Base-by-base conservation (phyloP, 2,113 vertebrate genomes). In the Genyomyrus donnyi region DNA sequence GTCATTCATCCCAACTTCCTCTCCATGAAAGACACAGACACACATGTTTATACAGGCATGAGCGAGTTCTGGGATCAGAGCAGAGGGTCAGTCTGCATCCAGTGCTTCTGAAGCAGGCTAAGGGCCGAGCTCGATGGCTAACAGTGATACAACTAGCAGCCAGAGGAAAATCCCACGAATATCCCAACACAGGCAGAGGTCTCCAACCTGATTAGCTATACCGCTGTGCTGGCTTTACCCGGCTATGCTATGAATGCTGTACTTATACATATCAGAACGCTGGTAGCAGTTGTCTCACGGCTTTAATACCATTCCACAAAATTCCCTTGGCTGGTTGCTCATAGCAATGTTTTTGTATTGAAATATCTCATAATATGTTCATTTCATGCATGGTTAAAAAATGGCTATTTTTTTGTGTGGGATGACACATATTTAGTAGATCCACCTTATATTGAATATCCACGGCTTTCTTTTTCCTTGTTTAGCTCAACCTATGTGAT, bases 401-500 rank as follows among this genome's bases (percentile, higher is more conserved):
- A 80, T 13, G 5, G 35, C 11, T 77, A 17, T 88, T 88, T 90
- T 62, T 90, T 8, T 85, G 62, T 53, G 27, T 31, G 49, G 89
- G 89, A 80, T 88, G 53, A 56, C 19, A 56, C 7, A 49, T 56
- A 88, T 90, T 80, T 46, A 52, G 62, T 9, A 42, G 48, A 88
- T 58, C 50, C 85, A 49, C 85, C 53, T 90, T 85, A 91, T 87
- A 91, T 87, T 88, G 35, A 77, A 85, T 62, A 74, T 89, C 56
- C 58, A 86, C 91, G 24, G 62, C 56, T 85, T 62, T 66, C 46
- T 86, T 91, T 92, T 91, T 93, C 50, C 56, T 89, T 89, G 88
- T 94, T 92, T 92, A 42, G 93, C 91, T 91, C 89, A 93, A 94
- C 91, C 87, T 91, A 74, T 92, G 89, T 93, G 91, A 94, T 94